A percentile compares a stretch with the other conserved stretches of the same genome.
phyloP scores from a whole-genome alignment of 92 coral and sea anemone genomes.

The Meandrina meandrites region DNA sequence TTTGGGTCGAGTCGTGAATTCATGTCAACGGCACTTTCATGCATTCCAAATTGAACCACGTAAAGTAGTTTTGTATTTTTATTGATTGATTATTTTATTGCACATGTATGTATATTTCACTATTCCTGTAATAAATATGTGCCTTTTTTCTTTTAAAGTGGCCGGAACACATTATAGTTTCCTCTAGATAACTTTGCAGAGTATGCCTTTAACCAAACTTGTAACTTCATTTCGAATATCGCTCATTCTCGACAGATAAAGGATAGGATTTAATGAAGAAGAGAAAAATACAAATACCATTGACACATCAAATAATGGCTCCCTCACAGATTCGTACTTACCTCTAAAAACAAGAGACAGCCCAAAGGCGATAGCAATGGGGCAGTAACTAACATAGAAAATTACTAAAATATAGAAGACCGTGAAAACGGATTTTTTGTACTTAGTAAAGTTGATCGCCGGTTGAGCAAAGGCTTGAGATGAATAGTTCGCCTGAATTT shows the following conservation, averaged over 20 bases:
- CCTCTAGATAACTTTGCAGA: too few relatives aligned
- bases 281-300: background rate
- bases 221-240: constrained; percentile 16
- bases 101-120: too few relatives aligned
- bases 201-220: background rate
- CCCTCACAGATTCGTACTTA: background rate
- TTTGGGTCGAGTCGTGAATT: too few relatives aligned
- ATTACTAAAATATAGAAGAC: background rate
- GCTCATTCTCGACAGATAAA: constrained; percentile 22
- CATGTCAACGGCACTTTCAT: too few relatives aligned
- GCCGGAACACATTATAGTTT: too few relatives aligned
- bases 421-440: constrained; percentile 3
- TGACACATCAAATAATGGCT: background rate
- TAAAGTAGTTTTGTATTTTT: too few relatives aligned
- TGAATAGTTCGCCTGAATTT: background rate
- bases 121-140: too few relatives aligned
- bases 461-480: constrained; percentile 4
- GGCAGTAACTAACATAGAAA: background rate
- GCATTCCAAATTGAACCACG: too few relatives aligned
- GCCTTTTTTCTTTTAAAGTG: too few relatives aligned
- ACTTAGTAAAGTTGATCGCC: constrained; percentile 12
- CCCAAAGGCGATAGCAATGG: background rate
- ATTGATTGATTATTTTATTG: too few relatives aligned
- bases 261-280: constrained; percentile 7
- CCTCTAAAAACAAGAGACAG: background rate